Conservation (phyloP, 2,888 invertebrate genomes). For the Pyrocoelia pectoralis region DNA sequence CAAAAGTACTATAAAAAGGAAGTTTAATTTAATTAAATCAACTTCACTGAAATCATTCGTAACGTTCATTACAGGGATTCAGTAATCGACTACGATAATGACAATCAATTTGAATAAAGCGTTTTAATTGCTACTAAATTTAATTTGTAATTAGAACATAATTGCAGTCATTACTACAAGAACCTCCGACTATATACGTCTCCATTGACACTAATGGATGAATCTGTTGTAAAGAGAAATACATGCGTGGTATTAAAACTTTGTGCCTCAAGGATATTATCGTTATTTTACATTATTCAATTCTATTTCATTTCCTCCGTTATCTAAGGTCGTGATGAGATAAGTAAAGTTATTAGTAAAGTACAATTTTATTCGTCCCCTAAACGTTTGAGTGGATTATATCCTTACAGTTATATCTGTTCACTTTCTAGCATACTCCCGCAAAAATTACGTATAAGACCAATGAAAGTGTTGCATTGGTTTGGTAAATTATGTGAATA, state of each 20-base stretch:
- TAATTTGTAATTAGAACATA: constrained; percentile 52
- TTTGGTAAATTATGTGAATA: too few relatives aligned
- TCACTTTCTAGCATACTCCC: too few relatives aligned
- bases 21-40: constrained; percentile 37
- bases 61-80: constrained; percentile 37
- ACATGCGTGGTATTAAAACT: constrained; percentile 10
- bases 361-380: neutral
- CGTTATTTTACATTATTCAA: neutral
- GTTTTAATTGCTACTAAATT: constrained; percentile 51
- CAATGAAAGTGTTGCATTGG: too few relatives aligned
- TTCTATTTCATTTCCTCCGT: neutral
- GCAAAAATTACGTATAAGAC: too few relatives aligned
- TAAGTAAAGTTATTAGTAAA: neutral
- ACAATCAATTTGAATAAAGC: constrained; percentile 48
- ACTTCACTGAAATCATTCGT: constrained; percentile 47
- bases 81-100: constrained; percentile 50
- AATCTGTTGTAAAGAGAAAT: constrained; percentile 22
- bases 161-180: constrained; percentile 49
- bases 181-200: constrained; percentile 35
- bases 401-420: too few relatives aligned
- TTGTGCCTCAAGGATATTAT: neutral
- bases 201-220: constrained; percentile 28
- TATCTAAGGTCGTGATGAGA: neutral
- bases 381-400: too few relatives aligned
- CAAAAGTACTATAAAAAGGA: constrained; percentile 33